Conservation (phyloP, 2,888 invertebrate species). For the Hypselothyrea guttata region DNA sequence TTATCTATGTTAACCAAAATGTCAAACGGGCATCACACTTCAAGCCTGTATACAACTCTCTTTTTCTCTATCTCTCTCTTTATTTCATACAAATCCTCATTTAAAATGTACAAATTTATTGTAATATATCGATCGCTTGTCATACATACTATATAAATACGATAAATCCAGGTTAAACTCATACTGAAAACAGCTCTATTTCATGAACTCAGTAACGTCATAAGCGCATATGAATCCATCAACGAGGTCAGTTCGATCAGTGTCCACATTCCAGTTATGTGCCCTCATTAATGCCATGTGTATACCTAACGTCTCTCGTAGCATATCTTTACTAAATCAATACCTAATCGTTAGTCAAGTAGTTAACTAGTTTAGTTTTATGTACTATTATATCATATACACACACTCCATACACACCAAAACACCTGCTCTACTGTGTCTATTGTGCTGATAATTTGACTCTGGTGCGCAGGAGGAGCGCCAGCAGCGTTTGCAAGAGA, state of each 20-base stretch:
- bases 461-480: conserved; percentile 86
- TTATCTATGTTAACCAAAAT: too few species aligned
- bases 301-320: conserved; percentile 20
- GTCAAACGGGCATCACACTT: conserved; percentile 61
- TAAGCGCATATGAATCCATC: conserved; percentile 69
- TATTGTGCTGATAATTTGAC: conserved; percentile 40
- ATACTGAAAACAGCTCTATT: conserved; percentile 78
- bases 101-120: conserved; percentile 36
- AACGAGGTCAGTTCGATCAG: conserved; percentile 71
- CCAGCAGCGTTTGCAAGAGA: conserved; percentile 89
- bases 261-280: conserved; percentile 44
- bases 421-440: conserved; percentile 23
- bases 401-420: conserved; percentile 15
- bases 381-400: conserved; percentile 38
- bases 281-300: conserved; percentile 18
- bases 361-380: conserved; percentile 29
- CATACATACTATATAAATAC: conserved; percentile 33
- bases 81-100: conserved; percentile 35
- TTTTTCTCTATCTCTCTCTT: conserved; percentile 30
- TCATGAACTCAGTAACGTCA: conserved; percentile 77
- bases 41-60: conserved; percentile 32
- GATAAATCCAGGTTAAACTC: conserved; percentile 75
- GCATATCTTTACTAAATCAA: conserved; percentile 27
- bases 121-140: conserved; percentile 48
- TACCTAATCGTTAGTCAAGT: conserved; percentile 33